Evolutionary conservation across 2,888 invertebrate genomes (phyloP), one percentile per base, ranked within the genome.

Genomic region (Monoplex corrugatus): DNA sequence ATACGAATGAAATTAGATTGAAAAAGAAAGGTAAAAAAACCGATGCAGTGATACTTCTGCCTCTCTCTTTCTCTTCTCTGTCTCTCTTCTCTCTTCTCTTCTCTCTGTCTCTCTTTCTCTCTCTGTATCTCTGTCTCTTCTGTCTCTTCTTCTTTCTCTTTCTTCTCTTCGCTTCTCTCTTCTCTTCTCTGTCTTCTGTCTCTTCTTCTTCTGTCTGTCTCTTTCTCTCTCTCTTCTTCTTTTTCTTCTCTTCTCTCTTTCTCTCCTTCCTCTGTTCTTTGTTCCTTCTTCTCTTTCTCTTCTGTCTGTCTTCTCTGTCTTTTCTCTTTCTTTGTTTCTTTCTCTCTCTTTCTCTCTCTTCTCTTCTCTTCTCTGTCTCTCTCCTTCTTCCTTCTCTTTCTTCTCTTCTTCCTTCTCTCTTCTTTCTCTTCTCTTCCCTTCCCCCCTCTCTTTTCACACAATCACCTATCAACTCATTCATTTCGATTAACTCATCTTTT

Each of bases 361-460:
- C 16, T 50, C 44, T 44, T 83, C 43, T 44, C 43, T 83, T 44
- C 83, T 83, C 43, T 28, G 28, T 28, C 43, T 23, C 44, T 45
- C 57, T 78, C 57, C 78, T 50, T 86, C 23, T 45, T 50, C 35
- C 38, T 72, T 84, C 78, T 28, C 86, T 38, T 86, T 35, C n/a
- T n/a, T 57, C 40, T 5, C 40, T 83, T 63, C 19, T 43, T 35
- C 35, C 68, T 28, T 83, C 84, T 72, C 13, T 50, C 43, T 72
- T 23, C 32, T 43, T 57, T n/a, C 45, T 82, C 32, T 16, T 40
- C n/a, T 35, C 35, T 35, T 82, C 40, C 82, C 19, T n/a, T 82
- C 28, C 28, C 32, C n/a, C 40, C 40, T 82, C n/a, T 82, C n/a
- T 82, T 38, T 38, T 57, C 57, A 23, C 57, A 19, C n/a, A n/a